Conservation (phyloP, 2,113 vertebrate species). For the Atrichornis clamosus region DNA sequence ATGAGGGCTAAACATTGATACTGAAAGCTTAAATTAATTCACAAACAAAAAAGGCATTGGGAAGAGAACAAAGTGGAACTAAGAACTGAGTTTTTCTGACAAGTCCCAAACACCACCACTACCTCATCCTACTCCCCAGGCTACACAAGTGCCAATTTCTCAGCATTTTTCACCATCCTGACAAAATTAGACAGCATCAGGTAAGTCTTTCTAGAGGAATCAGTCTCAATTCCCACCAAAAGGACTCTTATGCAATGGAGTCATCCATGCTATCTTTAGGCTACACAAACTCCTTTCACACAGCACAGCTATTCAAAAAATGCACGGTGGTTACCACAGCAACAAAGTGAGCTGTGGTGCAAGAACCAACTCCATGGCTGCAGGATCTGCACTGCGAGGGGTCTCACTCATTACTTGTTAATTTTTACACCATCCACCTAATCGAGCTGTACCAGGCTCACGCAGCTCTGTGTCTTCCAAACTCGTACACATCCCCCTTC, state of each 20-base stretch:
- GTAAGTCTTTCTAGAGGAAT: not conserved
- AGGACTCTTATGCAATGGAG: not conserved
- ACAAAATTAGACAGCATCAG: not conserved
- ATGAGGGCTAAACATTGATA: not conserved
- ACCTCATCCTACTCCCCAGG: not conserved
- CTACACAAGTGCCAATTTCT: not conserved
- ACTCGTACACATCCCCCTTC: not conserved
- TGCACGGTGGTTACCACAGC: not conserved
- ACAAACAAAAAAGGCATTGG: not conserved
- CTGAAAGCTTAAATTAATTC: not conserved
- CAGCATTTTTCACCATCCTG: not conserved
- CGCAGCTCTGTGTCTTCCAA: fast-evolving
- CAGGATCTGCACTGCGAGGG: not conserved
- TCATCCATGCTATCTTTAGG: not conserved
- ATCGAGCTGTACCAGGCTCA: not conserved
- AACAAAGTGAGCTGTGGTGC: not conserved
- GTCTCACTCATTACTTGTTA: not conserved
- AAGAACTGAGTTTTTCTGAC: not conserved
- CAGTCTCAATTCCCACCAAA: not conserved
- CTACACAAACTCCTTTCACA: not conserved
- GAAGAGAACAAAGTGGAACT: not conserved
- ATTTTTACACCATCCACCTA: not conserved
- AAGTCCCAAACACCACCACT: not conserved
- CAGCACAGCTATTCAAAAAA: not conserved
- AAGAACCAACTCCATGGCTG: not conserved